Evolutionary conservation across 1,140 invertebrate genomes (phyloP), one percentile per base, ranked within the genome.

Genomic region (Semibalanus balanoides): DNA sequence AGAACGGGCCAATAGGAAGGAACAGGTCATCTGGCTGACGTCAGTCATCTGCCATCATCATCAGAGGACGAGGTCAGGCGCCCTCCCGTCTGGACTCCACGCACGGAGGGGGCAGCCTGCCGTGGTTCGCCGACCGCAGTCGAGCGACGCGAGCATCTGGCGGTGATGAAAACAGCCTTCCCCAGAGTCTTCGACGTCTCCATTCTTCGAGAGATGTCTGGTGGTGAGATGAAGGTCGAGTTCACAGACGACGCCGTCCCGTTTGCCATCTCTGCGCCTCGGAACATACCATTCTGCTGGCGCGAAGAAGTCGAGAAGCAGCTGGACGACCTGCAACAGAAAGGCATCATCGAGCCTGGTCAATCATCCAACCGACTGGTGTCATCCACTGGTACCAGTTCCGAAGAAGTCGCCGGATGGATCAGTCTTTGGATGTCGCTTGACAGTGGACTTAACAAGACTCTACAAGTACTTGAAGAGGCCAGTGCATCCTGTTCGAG

Each of bases 391-490:
- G 11, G 43, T 25, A 14, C 43, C 43, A 11, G 82, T 84, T 14
- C 80, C 79, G n/a, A 85, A 86, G 25, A 14, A 25, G 11, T 64
- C 11, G 76, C 69, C 79, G 28, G 79, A 82, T 75, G 81, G 80
- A n/a, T 79, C 78, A 28, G 77, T 83, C 17, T 64, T 14, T 64
- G 43, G 43, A 11, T 64, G 43, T 25, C 77, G 85, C 17, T 73
- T 85, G 0, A 84, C 83, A 76, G 82, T 82, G 19, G 83, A 86
- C 77, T 83, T 82, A 35, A 79, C 76, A 31, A 30, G 75, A 31
- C 75, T 83, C 22, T 82, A 83, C 76, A 76, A 79, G 64, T 78
- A 75, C 75, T 75, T 83, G n/a, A 78, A 80, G 74, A 31, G 82
- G 19, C 77, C 79, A 27, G 76, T 76, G 14, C 74, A 81, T 74